Percentiles rank a stretch among this genome's conserved stretches.
These are phyloP conservation scores for Cryptoblepharus egeriae DNA, from an alignment of 2,797 vertebrate genomes.

Conservation along the genomic window DNA sequence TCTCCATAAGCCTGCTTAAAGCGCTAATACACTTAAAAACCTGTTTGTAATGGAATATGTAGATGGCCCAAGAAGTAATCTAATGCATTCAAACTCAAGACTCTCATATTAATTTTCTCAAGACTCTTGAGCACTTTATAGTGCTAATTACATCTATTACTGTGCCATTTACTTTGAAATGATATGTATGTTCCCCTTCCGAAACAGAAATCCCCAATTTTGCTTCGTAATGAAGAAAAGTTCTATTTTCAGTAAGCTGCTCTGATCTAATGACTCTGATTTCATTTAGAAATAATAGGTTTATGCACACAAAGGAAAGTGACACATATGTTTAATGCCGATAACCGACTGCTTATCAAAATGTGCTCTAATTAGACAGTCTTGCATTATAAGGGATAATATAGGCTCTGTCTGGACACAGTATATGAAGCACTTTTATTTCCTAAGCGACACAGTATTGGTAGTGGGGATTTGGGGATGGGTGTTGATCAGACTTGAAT, in stretches of 20 bases:
- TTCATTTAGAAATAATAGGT: constrained; percentile 82
- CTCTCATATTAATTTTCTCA: constrained; percentile 80
- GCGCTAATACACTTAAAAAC: constrained; percentile 77
- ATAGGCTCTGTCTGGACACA: constrained; percentile 38
- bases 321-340: constrained; percentile 87
- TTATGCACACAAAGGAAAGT: constrained; percentile 73
- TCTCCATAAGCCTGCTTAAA: constrained; percentile 72
- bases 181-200: constrained; percentile 68
- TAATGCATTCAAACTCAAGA: constrained; percentile 76
- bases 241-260: constrained; percentile 78
- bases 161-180: constrained; percentile 80
- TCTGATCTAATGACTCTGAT: constrained; percentile 78
- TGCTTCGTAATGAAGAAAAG: constrained; percentile 81
- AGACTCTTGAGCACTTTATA: constrained; percentile 81
- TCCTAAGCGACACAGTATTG: constrained; percentile 47
- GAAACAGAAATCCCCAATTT: constrained; percentile 77
- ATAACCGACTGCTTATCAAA: constrained; percentile 85
- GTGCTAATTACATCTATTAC: constrained; percentile 87
- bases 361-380: constrained; percentile 81
- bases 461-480: constrained; percentile 26
- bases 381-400: constrained; percentile 65
- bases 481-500: too few relatives aligned
- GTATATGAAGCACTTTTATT: constrained; percentile 44
- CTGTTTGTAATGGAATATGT: constrained; percentile 77
- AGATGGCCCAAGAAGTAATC: constrained; percentile 78